A percentile compares a stretch with the other conserved stretches of the same genome.
These are phyloP conservation scores for Corythoichthys intestinalis DNA, from an alignment of 2,113 vertebrate genomes.

Conservation along the genomic window DNA sequence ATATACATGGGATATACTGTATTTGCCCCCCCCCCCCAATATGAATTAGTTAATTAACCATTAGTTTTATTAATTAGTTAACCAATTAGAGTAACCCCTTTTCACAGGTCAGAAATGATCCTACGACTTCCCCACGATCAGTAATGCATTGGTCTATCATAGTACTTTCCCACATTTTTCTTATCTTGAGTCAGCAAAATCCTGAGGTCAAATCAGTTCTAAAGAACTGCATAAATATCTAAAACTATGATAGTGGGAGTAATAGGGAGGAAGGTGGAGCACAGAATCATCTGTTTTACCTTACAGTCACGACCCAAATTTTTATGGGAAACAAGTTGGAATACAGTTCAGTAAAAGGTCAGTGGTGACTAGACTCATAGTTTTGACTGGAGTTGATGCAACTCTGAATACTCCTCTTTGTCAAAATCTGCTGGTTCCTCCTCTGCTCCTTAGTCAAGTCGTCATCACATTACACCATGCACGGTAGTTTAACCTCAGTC, in stretches of 20 bases:
- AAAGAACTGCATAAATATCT: constrained; percentile 22
- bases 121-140: constrained; percentile 8
- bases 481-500: background rate
- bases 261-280: constrained; percentile 25
- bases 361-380: constrained; percentile 5
- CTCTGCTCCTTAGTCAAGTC: constrained; percentile 5
- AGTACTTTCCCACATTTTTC: constrained; percentile 9
- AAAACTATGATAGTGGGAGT: constrained; percentile 37
- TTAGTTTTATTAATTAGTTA: too few species aligned
- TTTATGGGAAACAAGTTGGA: constrained; percentile 23
- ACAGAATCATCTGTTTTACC: constrained; percentile 9
- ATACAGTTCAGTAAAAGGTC: constrained; percentile 22
- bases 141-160: background rate
- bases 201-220: background rate
- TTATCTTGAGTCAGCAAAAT: background rate
- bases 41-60: too few species aligned
- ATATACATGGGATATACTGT: background rate
- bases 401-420: background rate
- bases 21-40: too few species aligned
- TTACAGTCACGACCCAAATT: constrained; percentile 23
- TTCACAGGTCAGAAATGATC: background rate
- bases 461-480: background rate
- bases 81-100: constrained; percentile 2
- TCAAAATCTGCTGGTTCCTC: constrained; percentile 5
- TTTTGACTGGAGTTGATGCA: background rate